Evolutionary conservation across 2,113 vertebrate genomes (phyloP).

Genomic region (Caloenas nicobarica): DNA sequence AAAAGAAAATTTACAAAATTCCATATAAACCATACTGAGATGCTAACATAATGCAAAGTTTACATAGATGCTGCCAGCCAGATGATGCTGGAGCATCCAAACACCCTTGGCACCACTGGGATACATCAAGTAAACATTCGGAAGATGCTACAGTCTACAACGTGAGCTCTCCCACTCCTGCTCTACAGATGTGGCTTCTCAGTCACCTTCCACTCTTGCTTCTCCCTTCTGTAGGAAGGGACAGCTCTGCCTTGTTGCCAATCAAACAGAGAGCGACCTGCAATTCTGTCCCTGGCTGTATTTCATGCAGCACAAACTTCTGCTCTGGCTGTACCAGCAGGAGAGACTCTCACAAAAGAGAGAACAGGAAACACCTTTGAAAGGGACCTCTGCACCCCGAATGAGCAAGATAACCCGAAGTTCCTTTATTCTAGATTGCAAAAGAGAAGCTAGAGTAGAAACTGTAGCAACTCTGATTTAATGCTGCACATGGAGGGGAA

Average conservation of each 20-base stretch:
- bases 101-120: not conserved
- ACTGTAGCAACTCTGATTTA: not conserved
- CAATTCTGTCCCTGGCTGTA: not conserved
- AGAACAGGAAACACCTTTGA: not conserved
- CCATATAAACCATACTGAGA: not conserved
- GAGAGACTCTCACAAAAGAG: not conserved
- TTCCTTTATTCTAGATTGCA: not conserved
- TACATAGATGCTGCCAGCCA: not conserved
- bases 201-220: not conserved
- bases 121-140: not conserved
- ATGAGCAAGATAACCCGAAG: not conserved
- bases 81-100: not conserved
- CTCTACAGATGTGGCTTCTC: not conserved
- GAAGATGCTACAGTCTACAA: not conserved
- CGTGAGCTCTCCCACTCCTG: fast-evolving
- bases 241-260: not conserved
- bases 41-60: not conserved
- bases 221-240: not conserved
- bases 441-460: not conserved
- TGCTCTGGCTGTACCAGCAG: not conserved
- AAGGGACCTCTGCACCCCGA: not conserved
- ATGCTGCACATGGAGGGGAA: not conserved
- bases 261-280: not conserved
- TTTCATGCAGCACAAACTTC: not conserved
- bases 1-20: not conserved